Conservation (phyloP, 23 tunicate genomes). For the Clavelina lepadiformis region DNA sequence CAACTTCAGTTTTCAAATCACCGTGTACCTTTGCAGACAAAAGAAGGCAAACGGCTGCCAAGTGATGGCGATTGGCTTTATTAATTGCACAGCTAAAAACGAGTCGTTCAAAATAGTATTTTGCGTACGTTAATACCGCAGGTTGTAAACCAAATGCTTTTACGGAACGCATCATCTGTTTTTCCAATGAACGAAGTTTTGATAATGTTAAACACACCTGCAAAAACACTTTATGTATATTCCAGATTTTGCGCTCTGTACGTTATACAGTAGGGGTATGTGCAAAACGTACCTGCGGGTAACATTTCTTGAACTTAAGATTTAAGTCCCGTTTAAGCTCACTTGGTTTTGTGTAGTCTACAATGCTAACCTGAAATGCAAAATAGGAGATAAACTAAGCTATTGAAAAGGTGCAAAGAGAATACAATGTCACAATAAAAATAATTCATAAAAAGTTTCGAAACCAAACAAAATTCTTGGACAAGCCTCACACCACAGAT, state of each 20-base stretch:
- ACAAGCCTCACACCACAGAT: neutral
- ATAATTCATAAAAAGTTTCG: neutral
- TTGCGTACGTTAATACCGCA: slow-evolving; percentile 28
- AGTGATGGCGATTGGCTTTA: slow-evolving; percentile 54
- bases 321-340: slow-evolving; percentile 71
- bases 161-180: slow-evolving; percentile 49
- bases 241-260: no score
- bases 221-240: neutral
- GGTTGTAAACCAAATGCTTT: slow-evolving; percentile 35
- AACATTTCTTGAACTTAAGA: slow-evolving; percentile 41
- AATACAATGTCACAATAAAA: neutral
- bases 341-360: slow-evolving; percentile 75
- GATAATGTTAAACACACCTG: slow-evolving; percentile 72
- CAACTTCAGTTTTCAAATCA: slow-evolving; percentile 40
- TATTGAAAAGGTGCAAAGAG: neutral
- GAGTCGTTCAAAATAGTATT: slow-evolving; percentile 55
- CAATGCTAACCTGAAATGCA: slow-evolving; percentile 50
- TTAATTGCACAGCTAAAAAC: slow-evolving; percentile 36
- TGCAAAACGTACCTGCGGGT: slow-evolving; percentile 45
- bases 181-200: slow-evolving; percentile 63
- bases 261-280: neutral
- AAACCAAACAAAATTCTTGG: neutral
- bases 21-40: slow-evolving; percentile 73
- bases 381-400: neutral
- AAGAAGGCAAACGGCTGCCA: slow-evolving; percentile 67